phyloP scores from a whole-genome alignment of 2,113 vertebrate genomes.

The Bagarius yarrelli region DNA sequence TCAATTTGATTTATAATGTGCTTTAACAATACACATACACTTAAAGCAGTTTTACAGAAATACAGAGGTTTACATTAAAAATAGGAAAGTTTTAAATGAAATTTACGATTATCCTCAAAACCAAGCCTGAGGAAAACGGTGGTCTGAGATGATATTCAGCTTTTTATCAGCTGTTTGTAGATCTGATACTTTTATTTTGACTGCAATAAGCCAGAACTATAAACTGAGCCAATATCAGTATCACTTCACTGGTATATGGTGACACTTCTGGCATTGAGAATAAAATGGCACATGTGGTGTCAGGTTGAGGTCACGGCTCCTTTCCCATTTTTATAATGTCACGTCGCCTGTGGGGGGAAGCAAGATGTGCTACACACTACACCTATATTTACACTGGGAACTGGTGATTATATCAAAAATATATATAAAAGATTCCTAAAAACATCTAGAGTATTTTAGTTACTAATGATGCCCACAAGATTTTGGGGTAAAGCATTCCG shows the following conservation, averaged over 20 bases:
- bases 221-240: constrained; percentile 1
- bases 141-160: neutral
- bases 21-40: too few species aligned
- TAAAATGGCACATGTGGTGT: constrained; percentile 52
- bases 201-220: neutral
- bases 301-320: constrained; percentile 65
- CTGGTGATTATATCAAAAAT: neutral
- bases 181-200: neutral
- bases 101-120: too few species aligned
- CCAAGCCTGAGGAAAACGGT: too few species aligned
- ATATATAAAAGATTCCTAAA: neutral
- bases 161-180: neutral
- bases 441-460: neutral
- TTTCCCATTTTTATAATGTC: constrained; percentile 34
- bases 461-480: neutral
- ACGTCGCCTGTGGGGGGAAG: neutral
- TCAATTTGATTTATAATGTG: too few species aligned
- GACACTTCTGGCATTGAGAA: constrained; percentile 6
- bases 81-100: too few species aligned
- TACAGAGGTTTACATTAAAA: too few species aligned
- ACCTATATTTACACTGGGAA: neutral
- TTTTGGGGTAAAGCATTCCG: neutral
- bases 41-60: too few species aligned
- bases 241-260: neutral
- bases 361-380: neutral